Evolutionary conservation across 1,140 invertebrate species (phyloP).

Genomic region (Drosophila navojoa): DNA sequence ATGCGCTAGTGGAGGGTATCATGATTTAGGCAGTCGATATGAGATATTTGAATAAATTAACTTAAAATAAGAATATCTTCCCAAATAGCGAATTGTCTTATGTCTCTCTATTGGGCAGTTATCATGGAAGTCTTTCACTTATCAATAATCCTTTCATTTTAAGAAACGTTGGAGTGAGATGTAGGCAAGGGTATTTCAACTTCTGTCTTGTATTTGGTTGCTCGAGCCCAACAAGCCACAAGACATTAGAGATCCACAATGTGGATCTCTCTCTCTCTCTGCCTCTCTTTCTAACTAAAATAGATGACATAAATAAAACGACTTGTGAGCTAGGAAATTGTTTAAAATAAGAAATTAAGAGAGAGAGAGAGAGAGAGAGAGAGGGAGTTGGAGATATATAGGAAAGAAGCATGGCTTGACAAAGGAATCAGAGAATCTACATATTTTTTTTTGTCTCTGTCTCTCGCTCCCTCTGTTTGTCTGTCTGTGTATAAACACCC

Average conservation of each 20-base stretch:
- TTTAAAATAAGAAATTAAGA: conserved; percentile 30
- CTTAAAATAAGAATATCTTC: no score
- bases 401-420: background rate
- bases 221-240: conserved; percentile 26
- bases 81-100: no score
- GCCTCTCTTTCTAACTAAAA: background rate
- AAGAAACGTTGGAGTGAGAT: background rate
- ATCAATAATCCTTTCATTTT: no score
- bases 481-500: conserved; percentile 36
- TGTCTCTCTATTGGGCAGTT: no score
- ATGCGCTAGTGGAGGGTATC: no score
- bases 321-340: conserved; percentile 33
- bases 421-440: conserved; percentile 15
- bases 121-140: no score
- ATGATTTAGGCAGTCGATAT: no score
- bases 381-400: background rate
- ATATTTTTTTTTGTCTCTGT: conserved; percentile 9
- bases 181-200: background rate
- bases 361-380: conserved; percentile 2
- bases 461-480: no score
- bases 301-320: conserved; percentile 65
- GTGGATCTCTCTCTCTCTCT: background rate
- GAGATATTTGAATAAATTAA: no score
- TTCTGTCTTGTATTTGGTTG: conserved; percentile 16
- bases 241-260: conserved; percentile 46